Percentiles rank a stretch among this genome's conserved stretches.
Evolutionary conservation across 2,113 vertebrate genomes (phyloP).

Genomic region (Piliocolobus tephrosceles): DNA sequence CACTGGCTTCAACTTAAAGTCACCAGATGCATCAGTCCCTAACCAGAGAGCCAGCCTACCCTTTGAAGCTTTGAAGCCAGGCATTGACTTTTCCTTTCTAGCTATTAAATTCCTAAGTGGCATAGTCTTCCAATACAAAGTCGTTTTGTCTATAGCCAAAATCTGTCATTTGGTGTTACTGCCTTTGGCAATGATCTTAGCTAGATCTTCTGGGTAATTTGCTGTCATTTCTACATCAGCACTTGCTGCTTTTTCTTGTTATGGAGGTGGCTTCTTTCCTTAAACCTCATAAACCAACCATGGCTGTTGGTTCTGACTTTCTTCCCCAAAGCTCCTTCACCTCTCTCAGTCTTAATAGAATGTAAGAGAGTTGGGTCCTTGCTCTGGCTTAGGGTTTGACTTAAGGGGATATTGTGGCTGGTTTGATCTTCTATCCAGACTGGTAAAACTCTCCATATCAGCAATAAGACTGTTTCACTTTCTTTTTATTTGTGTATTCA

Average conservation of each 20-base stretch:
- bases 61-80: not conserved
- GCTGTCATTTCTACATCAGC: not conserved
- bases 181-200: not conserved
- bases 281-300: not conserved
- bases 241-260: not conserved
- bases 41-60: not conserved
- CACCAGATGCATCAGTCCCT: not conserved
- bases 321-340: not conserved
- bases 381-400: not conserved
- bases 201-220: not conserved
- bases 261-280: not conserved
- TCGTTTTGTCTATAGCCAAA: not conserved
- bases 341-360: not conserved
- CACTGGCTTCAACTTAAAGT: not conserved
- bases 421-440: not conserved
- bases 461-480: not conserved
- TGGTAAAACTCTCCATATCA: not conserved
- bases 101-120: not conserved
- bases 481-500: not conserved
- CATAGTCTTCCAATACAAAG: not conserved
- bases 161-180: not conserved
- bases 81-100: not conserved
- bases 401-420: not conserved
- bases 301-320: not conserved
- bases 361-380: not conserved